Conservation (phyloP, 2,888 invertebrate genomes). For the Gisinianus flammeolus region DNA sequence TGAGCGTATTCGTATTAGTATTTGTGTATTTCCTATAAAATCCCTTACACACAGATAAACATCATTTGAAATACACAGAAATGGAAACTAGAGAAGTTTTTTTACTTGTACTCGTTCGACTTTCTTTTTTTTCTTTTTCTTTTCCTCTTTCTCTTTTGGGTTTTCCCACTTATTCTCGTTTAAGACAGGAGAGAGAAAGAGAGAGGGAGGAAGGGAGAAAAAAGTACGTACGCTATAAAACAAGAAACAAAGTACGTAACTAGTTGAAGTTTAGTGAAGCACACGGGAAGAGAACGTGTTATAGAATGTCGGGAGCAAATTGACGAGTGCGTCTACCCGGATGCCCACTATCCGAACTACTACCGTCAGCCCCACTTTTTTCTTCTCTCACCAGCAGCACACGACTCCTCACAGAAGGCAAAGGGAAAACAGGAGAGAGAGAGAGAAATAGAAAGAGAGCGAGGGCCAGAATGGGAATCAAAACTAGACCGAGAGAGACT, state of each 20-base stretch:
- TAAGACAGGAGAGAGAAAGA: not conserved
- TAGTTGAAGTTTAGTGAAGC: slow-evolving; percentile 40
- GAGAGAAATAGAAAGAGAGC: not conserved
- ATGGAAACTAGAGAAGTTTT: not conserved
- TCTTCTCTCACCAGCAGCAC: not conserved
- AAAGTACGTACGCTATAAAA: slow-evolving; percentile 18
- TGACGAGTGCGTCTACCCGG: slow-evolving; percentile 50
- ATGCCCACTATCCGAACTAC: slow-evolving; percentile 46
- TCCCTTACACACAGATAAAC: not conserved
- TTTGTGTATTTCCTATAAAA: not conserved
- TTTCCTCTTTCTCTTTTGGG: slow-evolving; percentile 17
- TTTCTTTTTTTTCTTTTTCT: slow-evolving; percentile 9
- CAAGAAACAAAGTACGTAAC: slow-evolving; percentile 34
- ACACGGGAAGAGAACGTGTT: slow-evolving; percentile 41
- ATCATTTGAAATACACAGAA: not conserved
- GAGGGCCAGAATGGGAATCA: too few species aligned
- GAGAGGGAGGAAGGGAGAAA: slow-evolving; percentile 5
- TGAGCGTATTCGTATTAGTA: not conserved
- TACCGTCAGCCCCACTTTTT: not conserved
- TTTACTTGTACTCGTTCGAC: slow-evolving; percentile 30
- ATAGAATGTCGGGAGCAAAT: slow-evolving; percentile 53
- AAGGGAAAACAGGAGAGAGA: not conserved
- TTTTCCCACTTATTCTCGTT: not conserved
- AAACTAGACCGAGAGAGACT: too few species aligned
- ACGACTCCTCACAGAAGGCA: not conserved